Percentiles rank a stretch among this genome's conserved stretches.
Conservation (phyloP, 1,140 invertebrate species). For the Acromyrmex heyeri region DNA sequence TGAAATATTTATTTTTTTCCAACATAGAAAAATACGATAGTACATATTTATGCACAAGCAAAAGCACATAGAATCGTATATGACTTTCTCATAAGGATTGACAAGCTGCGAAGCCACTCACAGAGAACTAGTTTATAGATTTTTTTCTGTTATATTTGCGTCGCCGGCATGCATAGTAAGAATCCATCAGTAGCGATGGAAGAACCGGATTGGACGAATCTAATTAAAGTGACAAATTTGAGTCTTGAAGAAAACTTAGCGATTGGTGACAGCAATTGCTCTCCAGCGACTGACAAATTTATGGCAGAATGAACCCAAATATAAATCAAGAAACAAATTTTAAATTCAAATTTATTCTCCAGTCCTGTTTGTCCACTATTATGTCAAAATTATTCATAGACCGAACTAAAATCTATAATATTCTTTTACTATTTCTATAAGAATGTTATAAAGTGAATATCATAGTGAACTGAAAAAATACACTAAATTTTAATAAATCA, state of each 20-base stretch:
- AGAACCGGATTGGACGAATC: slow-evolving; percentile 39
- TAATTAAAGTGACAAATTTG: slow-evolving; percentile 48
- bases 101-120: background rate
- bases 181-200: slow-evolving; percentile 20
- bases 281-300: background rate
- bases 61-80: background rate
- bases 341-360: slow-evolving; percentile 12
- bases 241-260: background rate
- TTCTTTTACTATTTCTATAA: background rate
- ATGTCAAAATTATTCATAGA: background rate
- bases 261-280: background rate
- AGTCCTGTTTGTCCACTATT: background rate
- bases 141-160: slow-evolving; percentile 63
- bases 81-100: slow-evolving; percentile 20
- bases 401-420: background rate
- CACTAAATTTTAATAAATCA: too few species aligned
- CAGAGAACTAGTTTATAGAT: slow-evolving; percentile 68
- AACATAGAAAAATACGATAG: background rate
- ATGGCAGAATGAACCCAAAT: background rate
- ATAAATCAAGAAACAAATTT: background rate
- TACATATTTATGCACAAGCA: background rate
- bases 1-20: background rate
- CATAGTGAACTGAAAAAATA: too few species aligned
- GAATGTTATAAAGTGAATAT: background rate
- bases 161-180: slow-evolving; percentile 25